phyloP scores from a whole-genome alignment of 2,888 invertebrate species.

The Drosophila neutralis region DNA sequence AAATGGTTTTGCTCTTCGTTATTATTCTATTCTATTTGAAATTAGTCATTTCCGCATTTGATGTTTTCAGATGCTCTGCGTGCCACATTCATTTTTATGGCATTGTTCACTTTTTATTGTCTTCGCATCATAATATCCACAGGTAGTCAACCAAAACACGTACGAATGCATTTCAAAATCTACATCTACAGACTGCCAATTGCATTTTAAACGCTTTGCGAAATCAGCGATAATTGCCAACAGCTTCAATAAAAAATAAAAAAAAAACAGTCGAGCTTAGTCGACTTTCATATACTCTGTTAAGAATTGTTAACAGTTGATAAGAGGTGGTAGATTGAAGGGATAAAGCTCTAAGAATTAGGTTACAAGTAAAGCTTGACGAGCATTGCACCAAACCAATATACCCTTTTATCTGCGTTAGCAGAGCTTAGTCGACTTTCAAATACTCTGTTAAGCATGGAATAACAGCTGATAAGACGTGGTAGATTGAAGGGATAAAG shows the following conservation, averaged over 20 bases:
- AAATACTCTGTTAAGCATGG: background rate
- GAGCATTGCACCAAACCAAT: too few species aligned
- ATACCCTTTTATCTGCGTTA: too few species aligned
- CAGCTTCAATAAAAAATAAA: constrained; percentile 4
- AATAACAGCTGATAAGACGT: background rate
- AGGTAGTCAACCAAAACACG: constrained; percentile 1
- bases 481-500: background rate
- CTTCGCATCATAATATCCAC: constrained; percentile 13
- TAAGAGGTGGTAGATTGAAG: background rate
- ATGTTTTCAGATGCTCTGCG: background rate
- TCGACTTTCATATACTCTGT: background rate
- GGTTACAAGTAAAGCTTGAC: background rate
- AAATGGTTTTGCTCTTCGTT: background rate
- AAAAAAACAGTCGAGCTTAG: background rate
- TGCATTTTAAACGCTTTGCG: constrained; percentile 37
- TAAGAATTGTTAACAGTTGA: too few species aligned
- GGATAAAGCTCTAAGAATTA: background rate
- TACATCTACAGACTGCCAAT: constrained; percentile 5
- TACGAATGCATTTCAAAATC: constrained; percentile 7
- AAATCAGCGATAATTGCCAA: constrained; percentile 29
- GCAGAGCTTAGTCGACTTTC: background rate
- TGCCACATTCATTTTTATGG: background rate
- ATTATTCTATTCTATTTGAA: background rate
- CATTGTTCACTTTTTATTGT: constrained; percentile 6
- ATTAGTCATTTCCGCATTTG: constrained; percentile 11